phyloP scores from a whole-genome alignment of 2,797 vertebrate species.

The Vultur gryphus region DNA sequence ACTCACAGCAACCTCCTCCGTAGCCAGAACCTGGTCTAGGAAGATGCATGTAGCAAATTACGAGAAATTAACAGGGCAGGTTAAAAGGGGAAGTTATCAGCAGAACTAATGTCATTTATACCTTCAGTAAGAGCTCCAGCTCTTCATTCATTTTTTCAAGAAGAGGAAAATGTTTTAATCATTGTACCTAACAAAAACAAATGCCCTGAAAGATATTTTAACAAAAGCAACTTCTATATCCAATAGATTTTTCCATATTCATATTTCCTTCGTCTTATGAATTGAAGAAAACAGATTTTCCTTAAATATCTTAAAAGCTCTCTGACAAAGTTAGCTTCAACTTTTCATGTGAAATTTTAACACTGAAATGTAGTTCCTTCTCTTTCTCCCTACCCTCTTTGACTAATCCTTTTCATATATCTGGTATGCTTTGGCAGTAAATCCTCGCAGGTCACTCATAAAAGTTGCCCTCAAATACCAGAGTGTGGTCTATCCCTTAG shows the following conservation, averaged over 20 bases:
- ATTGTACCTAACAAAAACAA: not conserved
- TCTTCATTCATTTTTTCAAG: not conserved
- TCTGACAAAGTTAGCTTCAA: not conserved
- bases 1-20: not conserved
- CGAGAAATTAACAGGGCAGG: not conserved
- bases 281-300: not conserved
- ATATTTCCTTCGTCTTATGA: not conserved
- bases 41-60: not conserved
- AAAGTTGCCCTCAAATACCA: not conserved
- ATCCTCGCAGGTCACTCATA: not conserved
- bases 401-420: not conserved
- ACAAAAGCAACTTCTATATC: not conserved
- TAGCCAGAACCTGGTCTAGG: not conserved
- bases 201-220: not conserved
- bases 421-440: not conserved
- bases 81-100: not conserved
- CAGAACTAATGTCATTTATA: not conserved
- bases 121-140: not conserved
- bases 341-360: not conserved
- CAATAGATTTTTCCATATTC: not conserved
- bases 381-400: not conserved
- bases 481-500: not conserved
- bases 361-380: not conserved
- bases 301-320: not conserved
- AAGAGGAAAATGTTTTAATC: not conserved